A percentile compares a stretch with the other conserved stretches of the same genome.
phyloP scores from a whole-genome alignment of 2,797 vertebrate genomes.

The Lepus oiostolus region DNA sequence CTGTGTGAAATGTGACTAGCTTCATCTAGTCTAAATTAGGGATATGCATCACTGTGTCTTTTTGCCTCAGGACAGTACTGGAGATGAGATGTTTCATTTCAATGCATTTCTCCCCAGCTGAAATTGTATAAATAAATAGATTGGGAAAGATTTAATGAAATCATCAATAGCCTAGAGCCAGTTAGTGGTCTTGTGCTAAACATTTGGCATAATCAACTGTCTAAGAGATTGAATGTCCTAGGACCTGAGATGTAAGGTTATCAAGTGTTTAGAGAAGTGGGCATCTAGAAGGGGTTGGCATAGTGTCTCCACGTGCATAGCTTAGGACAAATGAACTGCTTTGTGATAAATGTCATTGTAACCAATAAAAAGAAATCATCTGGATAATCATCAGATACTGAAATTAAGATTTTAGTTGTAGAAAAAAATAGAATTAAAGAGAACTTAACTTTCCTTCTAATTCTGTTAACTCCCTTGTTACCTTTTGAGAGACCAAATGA shows the following conservation, averaged over 20 bases:
- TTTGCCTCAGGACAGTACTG: constrained; percentile 69
- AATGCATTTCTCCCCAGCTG: constrained; percentile 62
- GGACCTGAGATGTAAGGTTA: constrained; percentile 6
- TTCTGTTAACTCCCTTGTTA: not conserved
- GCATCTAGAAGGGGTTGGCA: not conserved
- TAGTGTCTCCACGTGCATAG: not conserved
- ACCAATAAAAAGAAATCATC: not conserved
- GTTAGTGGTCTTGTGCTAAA: constrained; percentile 57
- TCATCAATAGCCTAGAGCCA: constrained; percentile 74
- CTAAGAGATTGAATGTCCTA: constrained; percentile 57
- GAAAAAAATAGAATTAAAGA: constrained; percentile 19
- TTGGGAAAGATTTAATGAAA: constrained; percentile 79
- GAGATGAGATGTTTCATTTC: constrained; percentile 80
- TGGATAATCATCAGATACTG: not conserved
- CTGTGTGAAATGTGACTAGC: constrained; percentile 71
- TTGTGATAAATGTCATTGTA: not conserved
- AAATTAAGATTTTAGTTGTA: constrained; percentile 51
- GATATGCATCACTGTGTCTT: constrained; percentile 66
- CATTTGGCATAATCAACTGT: constrained; percentile 68
- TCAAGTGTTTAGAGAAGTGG: not conserved
- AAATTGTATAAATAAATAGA: constrained; percentile 82
- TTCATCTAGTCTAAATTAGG: constrained; percentile 72
- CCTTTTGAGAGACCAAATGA: not conserved
- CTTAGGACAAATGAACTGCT: not conserved
- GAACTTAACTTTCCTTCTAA: constrained; percentile 22